Evolutionary conservation across 2,113 vertebrate genomes (phyloP).

Genomic region (Phrynocephalus versicolor): DNA sequence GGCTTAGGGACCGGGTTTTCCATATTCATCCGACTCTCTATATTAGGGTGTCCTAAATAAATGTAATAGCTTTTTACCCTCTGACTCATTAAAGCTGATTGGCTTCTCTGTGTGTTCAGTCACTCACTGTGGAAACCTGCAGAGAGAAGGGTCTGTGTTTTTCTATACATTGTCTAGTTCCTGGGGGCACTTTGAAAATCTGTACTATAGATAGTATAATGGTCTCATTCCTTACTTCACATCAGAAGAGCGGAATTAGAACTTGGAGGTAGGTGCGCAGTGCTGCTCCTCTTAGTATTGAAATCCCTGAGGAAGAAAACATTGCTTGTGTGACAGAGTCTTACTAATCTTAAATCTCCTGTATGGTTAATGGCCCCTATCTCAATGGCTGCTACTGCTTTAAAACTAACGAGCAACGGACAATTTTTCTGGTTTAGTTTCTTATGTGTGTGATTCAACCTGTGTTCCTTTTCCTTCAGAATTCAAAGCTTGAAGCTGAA

Average conservation of each 20-base stretch:
- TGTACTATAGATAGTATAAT: neutral
- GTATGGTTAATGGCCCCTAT: neutral
- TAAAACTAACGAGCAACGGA: constrained; percentile 27
- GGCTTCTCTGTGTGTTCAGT: neutral
- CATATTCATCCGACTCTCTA: neutral
- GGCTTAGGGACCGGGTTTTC: too few relatives aligned
- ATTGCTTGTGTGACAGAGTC: neutral
- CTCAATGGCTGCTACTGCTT: neutral
- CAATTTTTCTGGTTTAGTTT: neutral
- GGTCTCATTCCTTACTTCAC: neutral
- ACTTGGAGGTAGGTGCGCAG: neutral
- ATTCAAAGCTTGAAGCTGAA: constrained; percentile 51
- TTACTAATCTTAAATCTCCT: neutral
- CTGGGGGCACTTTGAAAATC: neutral
- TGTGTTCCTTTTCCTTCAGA: constrained; percentile 59
- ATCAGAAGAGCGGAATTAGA: neutral
- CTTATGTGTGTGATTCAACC: constrained; percentile 18
- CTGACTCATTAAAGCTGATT: neutral
- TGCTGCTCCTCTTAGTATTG: neutral
- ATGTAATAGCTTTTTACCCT: neutral
- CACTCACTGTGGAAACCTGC: neutral
- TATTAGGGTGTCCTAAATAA: neutral
- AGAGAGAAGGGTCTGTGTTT: neutral
- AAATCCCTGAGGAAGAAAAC: neutral
- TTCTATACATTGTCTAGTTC: neutral